These are phyloP conservation scores for Dendroctonus valens DNA, from an alignment of 1,140 invertebrate genomes.

Conservation along the genomic window DNA sequence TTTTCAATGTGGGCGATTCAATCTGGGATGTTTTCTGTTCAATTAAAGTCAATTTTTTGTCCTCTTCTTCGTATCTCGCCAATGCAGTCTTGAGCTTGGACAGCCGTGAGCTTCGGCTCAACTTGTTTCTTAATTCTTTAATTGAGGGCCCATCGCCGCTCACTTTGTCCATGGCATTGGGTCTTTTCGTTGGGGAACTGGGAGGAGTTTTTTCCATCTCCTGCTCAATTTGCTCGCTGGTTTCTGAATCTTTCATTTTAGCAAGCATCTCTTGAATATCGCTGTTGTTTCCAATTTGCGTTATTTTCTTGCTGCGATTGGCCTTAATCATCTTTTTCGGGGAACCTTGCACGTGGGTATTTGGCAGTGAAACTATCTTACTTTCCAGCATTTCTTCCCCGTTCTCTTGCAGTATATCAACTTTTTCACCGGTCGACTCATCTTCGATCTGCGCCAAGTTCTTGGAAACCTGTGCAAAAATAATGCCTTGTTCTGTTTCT, in stretches of 20 bases:
- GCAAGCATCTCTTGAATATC: conserved; percentile 35
- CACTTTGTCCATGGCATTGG: conserved; percentile 51
- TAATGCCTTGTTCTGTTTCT: conserved; percentile 14
- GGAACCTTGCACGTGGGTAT: conserved; percentile 1
- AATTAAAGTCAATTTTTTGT: conserved; percentile 55
- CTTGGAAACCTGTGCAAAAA: conserved; percentile 19
- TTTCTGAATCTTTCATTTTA: conserved; percentile 35
- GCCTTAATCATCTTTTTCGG: conserved; percentile 16
- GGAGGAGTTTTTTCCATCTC: conserved; percentile 39
- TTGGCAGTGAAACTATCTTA: conserved; percentile 19
- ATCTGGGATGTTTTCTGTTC: conserved; percentile 47
- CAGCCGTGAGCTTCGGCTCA: conserved; percentile 63
- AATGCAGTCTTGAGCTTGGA: conserved; percentile 65
- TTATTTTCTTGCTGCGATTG: conserved; percentile 25
- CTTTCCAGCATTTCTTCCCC: conserved; percentile 24
- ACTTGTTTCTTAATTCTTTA: conserved; percentile 64
- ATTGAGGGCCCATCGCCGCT: conserved; percentile 59
- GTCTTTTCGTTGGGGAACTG: conserved; percentile 48
- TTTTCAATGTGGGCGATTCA: conserved; percentile 57
- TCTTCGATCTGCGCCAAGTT: conserved; percentile 11
- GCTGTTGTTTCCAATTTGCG: conserved; percentile 19
- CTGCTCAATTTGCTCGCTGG: conserved; percentile 2
- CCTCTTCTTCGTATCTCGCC: conserved; percentile 57
- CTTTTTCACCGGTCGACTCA: conserved; percentile 19
- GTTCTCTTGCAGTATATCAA: conserved; percentile 31